Evolutionary conservation across 2,113 vertebrate genomes (phyloP).

Genomic region (Actinemys pallida): DNA sequence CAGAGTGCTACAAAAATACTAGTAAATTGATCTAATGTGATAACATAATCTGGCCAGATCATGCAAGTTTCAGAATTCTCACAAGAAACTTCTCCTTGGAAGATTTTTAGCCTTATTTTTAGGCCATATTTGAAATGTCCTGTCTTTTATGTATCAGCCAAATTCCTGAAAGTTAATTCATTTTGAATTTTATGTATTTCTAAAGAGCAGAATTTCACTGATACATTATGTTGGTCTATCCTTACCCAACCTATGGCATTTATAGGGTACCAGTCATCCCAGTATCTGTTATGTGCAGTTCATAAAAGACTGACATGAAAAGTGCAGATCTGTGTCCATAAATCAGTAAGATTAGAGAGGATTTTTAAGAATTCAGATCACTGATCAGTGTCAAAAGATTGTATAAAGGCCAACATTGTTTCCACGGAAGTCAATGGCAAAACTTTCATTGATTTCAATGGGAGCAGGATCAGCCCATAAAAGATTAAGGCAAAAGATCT

Average conservation of each 20-base stretch:
- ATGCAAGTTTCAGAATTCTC: not conserved
- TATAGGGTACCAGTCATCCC: not conserved
- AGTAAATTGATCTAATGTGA: not conserved
- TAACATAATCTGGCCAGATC: not conserved
- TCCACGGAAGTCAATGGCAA: not conserved
- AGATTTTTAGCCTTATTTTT: not conserved
- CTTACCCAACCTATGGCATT: not conserved
- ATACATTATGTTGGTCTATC: not conserved
- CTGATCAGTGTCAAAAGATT: not conserved
- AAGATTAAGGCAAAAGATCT: slow-evolving; percentile 31
- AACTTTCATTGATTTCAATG: slow-evolving; percentile 26
- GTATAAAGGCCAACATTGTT: not conserved
- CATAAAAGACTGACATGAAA: not conserved
- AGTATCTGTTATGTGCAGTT: not conserved
- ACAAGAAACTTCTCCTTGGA: not conserved
- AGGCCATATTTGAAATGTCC: not conserved
- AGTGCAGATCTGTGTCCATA: not conserved
- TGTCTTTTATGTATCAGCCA: not conserved
- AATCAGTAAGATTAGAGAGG: not conserved
- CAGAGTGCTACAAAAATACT: not conserved
- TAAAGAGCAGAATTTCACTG: not conserved
- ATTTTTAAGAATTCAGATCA: not conserved
- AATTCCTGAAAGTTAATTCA: not conserved
- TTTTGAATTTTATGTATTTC: not conserved
- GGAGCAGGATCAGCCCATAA: not conserved